Conservation (phyloP, 2,888 invertebrate species). For the Dasysyrphus tricinctus region DNA sequence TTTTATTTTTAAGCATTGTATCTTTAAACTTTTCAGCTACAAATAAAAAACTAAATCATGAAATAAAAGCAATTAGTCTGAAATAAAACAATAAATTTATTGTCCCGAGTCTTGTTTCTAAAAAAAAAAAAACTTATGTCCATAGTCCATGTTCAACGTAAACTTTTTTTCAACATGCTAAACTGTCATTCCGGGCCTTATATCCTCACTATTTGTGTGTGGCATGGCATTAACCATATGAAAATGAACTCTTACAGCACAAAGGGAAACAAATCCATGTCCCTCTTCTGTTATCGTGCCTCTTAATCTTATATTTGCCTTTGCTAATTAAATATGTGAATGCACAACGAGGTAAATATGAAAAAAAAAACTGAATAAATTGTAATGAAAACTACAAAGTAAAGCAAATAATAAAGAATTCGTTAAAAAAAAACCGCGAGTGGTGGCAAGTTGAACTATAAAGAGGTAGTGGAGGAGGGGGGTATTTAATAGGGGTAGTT, state of each 20-base stretch:
- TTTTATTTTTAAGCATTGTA: too few species aligned
- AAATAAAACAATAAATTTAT: constrained; percentile 3
- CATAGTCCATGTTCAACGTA: constrained; percentile 8
- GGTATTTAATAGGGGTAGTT: background rate
- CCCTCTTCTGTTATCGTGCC: constrained; percentile 56
- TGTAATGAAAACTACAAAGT: constrained; percentile 75
- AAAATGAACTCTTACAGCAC: constrained; percentile 53
- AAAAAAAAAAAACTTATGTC: constrained; percentile 26
- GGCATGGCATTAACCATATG: constrained; percentile 28
- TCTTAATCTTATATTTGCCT: constrained; percentile 74
- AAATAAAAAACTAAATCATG: too few species aligned
- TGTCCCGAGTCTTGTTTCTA: background rate
- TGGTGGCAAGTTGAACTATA: constrained; percentile 16
- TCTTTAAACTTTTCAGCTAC: too few species aligned
- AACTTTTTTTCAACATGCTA: constrained; percentile 33
- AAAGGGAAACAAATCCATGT: constrained; percentile 39
- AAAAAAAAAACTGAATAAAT: constrained; percentile 60
- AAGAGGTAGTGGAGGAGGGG: background rate
- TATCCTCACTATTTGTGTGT: constrained; percentile 20
- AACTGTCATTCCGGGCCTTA: constrained; percentile 39
- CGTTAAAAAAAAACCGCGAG: constrained; percentile 24
- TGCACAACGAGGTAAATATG: constrained; percentile 70
- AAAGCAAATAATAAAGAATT: constrained; percentile 71
- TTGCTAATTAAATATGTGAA: constrained; percentile 74
- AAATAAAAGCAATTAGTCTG: background rate